Conservation (phyloP, 2,113 vertebrate genomes). For the Tringa solitaria region DNA sequence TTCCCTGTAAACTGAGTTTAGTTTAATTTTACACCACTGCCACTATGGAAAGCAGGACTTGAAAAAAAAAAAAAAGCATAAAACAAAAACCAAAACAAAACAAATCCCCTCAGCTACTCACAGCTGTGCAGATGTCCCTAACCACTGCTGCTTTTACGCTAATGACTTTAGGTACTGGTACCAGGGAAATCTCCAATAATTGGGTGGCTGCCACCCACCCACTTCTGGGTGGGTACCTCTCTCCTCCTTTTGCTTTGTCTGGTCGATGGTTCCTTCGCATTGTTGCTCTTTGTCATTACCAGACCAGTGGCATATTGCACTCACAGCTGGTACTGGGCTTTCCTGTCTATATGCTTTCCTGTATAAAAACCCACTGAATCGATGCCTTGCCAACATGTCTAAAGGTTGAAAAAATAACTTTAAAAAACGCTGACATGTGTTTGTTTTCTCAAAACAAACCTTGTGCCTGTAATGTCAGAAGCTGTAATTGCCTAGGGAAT, state of each 20-base stretch:
- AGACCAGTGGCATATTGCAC: constrained; percentile 6
- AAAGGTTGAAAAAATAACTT: constrained; percentile 24
- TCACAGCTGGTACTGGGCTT: background rate
- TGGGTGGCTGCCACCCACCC: background rate
- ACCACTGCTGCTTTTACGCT: background rate
- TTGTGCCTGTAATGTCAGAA: constrained; percentile 1
- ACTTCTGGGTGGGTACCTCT: background rate
- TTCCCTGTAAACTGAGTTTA: background rate
- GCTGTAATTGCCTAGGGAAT: constrained; percentile 1
- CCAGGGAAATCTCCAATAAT: background rate
- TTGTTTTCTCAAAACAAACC: constrained; percentile 36
- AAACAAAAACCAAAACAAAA: background rate
- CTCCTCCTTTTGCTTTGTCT: constrained; percentile 5
- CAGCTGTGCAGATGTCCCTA: background rate
- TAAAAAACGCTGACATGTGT: constrained; percentile 6
- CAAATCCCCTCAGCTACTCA: background rate
- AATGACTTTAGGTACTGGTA: background rate
- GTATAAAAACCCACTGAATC: background rate
- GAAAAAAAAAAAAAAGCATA: background rate
- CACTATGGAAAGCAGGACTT: background rate
- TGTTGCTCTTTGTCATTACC: background rate
- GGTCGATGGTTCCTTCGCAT: background rate
- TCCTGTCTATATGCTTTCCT: constrained; percentile 3
- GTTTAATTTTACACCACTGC: background rate
- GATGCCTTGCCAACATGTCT: background rate